phyloP scores from a whole-genome alignment of 64 coral and sea anemone genomes.

The Pocillopora damicornis region DNA sequence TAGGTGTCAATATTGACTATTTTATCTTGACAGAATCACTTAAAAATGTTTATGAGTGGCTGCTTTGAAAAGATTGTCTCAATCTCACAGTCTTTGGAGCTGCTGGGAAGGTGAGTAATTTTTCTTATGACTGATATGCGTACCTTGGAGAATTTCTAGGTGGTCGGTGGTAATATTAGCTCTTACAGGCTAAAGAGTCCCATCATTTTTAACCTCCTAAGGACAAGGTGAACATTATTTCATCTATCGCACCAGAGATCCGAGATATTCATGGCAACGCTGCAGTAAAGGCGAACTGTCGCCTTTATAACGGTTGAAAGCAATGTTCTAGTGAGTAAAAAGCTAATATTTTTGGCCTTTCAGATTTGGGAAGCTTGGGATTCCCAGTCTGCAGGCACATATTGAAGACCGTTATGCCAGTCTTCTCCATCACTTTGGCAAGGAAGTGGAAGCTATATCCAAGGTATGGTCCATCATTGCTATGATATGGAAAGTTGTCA shows the following conservation, averaged over 20 bases:
- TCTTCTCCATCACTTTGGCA: conserved; percentile 73
- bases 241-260: too few relatives aligned
- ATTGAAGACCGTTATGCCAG: conserved; percentile 64
- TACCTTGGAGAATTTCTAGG: too few relatives aligned
- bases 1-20: background rate
- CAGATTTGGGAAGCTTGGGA: conserved; percentile 87
- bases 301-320: too few relatives aligned
- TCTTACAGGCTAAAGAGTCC: too few relatives aligned
- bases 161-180: too few relatives aligned
- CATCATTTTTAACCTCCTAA: too few relatives aligned
- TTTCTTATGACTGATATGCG: too few relatives aligned
- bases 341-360: background rate
- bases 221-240: too few relatives aligned
- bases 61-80: conserved; percentile 75
- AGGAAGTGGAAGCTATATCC: conserved; percentile 71
- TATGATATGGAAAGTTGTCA: too few relatives aligned
- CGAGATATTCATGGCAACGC: too few relatives aligned
- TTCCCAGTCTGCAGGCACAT: conserved; percentile 63
- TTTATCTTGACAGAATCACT: conserved; percentile 35
- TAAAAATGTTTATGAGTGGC: conserved; percentile 73
- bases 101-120: conserved; percentile 53
- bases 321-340: too few relatives aligned
- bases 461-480: conserved; percentile 47
- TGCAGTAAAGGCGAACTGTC: too few relatives aligned
- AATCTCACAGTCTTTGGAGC: conserved; percentile 65